Percentiles rank a stretch among this genome's conserved stretches.
Conservation (phyloP, 35 echinoderm and acorn worm genomes). For the Holothuria glaberrima region DNA sequence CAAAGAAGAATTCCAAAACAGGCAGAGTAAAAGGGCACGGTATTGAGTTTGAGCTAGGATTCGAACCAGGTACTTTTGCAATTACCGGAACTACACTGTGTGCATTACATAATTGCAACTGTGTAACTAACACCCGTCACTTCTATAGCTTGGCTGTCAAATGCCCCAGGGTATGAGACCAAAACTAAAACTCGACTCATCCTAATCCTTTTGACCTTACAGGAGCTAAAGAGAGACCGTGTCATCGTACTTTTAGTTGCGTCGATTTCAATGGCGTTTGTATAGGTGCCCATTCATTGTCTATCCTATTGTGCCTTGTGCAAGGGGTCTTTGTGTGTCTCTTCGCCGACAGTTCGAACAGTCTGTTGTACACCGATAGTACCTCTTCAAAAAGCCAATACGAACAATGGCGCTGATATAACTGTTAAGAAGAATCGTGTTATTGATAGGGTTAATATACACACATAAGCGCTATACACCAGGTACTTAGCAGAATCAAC, state of each 20-base stretch:
- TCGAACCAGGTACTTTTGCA: too few relatives aligned
- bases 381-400: neutral
- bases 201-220: neutral
- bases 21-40: too few relatives aligned
- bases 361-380: neutral
- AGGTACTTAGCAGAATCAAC: slow-evolving; percentile 8
- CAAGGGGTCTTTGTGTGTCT: neutral
- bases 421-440: neutral
- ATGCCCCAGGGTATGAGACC: neutral
- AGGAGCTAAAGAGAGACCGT: neutral
- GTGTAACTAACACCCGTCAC: neutral
- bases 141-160: neutral
- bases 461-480: neutral
- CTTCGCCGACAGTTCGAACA: neutral
- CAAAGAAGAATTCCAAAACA: too few relatives aligned
- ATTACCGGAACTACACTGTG: too few relatives aligned
- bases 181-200: neutral
- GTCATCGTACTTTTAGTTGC: slow-evolving; percentile 14
- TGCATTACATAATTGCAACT: neutral
- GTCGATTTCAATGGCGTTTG: slow-evolving; percentile 12
- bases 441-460: slow-evolving; percentile 30
- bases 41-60: too few relatives aligned
- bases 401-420: slow-evolving; percentile 10
- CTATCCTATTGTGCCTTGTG: too few relatives aligned
- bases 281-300: slow-evolving; percentile 21